Base-by-base conservation (phyloP, 1,140 invertebrate genomes). In the Goniozus legneri region DNA sequence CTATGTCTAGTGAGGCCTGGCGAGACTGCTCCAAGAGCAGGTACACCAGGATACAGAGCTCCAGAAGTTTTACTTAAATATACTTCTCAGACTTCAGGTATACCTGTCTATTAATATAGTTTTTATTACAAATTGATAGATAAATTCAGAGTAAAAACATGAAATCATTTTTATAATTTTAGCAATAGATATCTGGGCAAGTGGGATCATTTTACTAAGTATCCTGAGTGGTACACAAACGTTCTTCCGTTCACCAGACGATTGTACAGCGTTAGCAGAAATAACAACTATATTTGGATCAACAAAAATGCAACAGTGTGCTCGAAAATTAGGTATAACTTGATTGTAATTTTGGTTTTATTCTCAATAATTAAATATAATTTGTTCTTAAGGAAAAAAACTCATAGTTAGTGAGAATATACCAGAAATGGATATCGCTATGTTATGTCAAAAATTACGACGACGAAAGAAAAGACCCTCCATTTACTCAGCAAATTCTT, bases 141-240 rank as follows among this genome's bases (percentile, higher is more conserved):
- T 13, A n/a, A 8, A 33, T 33, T 33, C 13, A 4, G 7, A 14
- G 13, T 33, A n/a, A 33, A 33, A 8, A 13, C 4, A 13, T 33
- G 6, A 13, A 33, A n/a, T 33, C 3, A 33, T n/a, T 33, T 35
- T 21, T 1, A 24, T 31, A 27, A 43, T 66, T 73, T 24, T 75
- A 79, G 89, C 87, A 53, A 86, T 96, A 49, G 92, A 96, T 76
- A 80, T 93, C 43, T 95, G 92, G 92, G 89, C 92, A 24, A 83
- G 83, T 31, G 92, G 92, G 27, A 85, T 95, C 3, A 92, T 95
- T 46, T 82, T 95, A 58, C 68, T 92, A 2, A 87, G 84, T 39
- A 83, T 92, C 46, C 73, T 94, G 6, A 87, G 85, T 58, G 83
- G 84, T 13, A 82, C 88, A 2, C 91, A 90, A 76, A 89, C 89